Base-by-base conservation (phyloP, 1,140 invertebrate genomes). In the Drosophila erecta region DNA sequence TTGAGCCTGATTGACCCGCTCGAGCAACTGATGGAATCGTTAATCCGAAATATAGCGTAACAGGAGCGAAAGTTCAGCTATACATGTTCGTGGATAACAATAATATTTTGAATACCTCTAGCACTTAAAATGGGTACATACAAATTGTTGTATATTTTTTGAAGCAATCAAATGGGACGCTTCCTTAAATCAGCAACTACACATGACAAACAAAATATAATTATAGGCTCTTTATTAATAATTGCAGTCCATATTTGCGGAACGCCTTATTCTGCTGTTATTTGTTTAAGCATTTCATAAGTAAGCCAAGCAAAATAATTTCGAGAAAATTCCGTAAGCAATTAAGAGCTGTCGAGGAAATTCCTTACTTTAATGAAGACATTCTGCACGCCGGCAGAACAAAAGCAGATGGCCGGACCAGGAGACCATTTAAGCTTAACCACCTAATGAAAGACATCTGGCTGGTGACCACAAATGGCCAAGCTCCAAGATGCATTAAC, bases 391-490 rank as follows among this genome's bases (percentile, higher is more conserved):
- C 22, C 38, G 47, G 24, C 37, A 20, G 35, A 24, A 14, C 27
- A 20, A 64, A 47, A 53, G 66, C 60, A 76, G 49, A 50, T 59
- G 60, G 30, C 54, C 43, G 40, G 27, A 14, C 40, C 40, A 51
- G 24, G 20, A 33, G 33, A 44, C 17, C 65, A 66, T 37, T 37
- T 59, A 43, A 30, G 37, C 54, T 27, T 14, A 49, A 65, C 54
- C 73, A 75, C 54, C 61, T 55, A 65, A 65, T 57, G 70, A 27
- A 51, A 37, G 69, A 62, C 71, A 64, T 73, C 46, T 73, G 71
- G 71, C n/a, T 37, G 58, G 37, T 54, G 49, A 64, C 71, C 69
- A 46, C 71, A 74, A 41, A 74, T 75, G 70, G 71, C 71, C 71
- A 51, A 12, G 24, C 37, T 53, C 35, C 60, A 65, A 75, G 71